Evolutionary conservation across 2,113 vertebrate species (phyloP), one percentile per base, ranked within the genome.

Genomic region (Toxotes jaculatrix): DNA sequence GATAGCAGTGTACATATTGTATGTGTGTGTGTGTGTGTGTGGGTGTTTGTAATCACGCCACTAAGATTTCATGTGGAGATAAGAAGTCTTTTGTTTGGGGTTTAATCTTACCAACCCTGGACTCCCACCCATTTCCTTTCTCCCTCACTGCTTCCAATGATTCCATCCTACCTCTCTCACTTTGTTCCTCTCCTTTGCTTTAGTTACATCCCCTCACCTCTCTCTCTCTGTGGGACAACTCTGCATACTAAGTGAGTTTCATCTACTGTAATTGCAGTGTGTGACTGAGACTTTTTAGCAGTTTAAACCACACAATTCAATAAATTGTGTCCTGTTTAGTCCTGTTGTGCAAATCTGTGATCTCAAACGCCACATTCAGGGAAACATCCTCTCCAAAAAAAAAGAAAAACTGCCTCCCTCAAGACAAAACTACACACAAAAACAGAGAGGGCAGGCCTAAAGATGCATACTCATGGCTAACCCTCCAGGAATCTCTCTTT

Each of bases 41-140:
- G 45, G 51, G 79, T 70, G 53, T 74, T 75, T 89, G 75, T 64
- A 36, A 70, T 81, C 78, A 68, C 85, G 80, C 80, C 38, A 76
- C 64, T 82, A 74, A 90, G 87, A 92, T 91, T 88, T 85, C 83
- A 84, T 91, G 85, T 90, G 82, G 87, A 87, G 91, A 91, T 90
- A 84, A 90, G 87, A 88, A 83, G 86, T 70, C 87, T 82, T 92
- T 94, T 91, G 92, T 92, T 86, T 81, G 68, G 51, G 80, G 63
- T 87, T 89, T 90, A 89, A 93, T 91, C 87, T 88, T 63, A 66
- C 67, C 75, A 81, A 85, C 77, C 70, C 62, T 66, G 51, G 60
- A 61, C 77, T 77, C 74, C 70, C 77, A 71, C 80, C 74, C 73
- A 80, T 73, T 77, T 87, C 82, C 78, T 66, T 81, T 89, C 79